Evolutionary conservation across 2,888 invertebrate genomes (phyloP).

Genomic region (Pheosia tremula): DNA sequence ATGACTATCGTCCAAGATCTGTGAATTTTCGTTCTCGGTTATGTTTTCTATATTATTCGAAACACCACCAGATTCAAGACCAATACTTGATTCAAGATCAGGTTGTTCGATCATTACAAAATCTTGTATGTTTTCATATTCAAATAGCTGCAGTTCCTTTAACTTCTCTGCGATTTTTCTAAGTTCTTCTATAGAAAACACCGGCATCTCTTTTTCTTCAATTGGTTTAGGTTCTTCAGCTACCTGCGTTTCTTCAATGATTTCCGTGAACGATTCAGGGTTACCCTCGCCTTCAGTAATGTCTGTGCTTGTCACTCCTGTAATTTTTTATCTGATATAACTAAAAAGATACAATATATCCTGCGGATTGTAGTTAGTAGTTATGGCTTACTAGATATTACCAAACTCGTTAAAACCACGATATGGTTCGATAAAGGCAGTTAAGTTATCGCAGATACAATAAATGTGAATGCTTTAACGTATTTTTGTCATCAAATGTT

Average conservation of each 20-base stretch:
- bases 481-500: too few relatives aligned
- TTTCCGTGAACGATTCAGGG: background rate
- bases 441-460: too few relatives aligned
- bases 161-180: slow-evolving; percentile 22
- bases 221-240: background rate
- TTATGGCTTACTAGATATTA: too few relatives aligned
- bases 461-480: too few relatives aligned
- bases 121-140: background rate
- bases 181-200: slow-evolving; percentile 8
- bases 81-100: background rate
- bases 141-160: background rate
- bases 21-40: background rate
- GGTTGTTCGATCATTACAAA: background rate
- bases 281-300: background rate
- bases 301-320: background rate
- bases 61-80: too few relatives aligned
- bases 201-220: background rate
- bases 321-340: background rate
- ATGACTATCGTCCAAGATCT: background rate
- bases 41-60: background rate
- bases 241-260: background rate
- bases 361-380: too few relatives aligned
- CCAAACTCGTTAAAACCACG: too few relatives aligned
- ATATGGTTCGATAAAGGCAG: too few relatives aligned
- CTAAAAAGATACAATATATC: background rate